These are phyloP conservation scores for Geotrypetes seraphini DNA, from an alignment of 2,797 vertebrate genomes.

Conservation along the genomic window DNA sequence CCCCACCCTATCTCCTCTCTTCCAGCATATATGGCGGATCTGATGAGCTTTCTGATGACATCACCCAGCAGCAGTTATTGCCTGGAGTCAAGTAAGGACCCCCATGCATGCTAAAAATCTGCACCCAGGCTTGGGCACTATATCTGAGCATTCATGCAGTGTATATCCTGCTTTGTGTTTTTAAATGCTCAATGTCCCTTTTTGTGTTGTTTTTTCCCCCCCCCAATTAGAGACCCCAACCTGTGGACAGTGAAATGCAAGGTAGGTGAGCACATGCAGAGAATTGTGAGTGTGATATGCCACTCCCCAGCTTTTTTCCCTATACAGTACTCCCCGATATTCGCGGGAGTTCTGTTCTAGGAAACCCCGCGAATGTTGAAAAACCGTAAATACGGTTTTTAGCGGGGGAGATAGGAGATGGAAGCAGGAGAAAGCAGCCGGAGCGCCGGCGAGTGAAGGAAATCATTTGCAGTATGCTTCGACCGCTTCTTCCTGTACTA, in stretches of 20 bases:
- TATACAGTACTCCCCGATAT: no score
- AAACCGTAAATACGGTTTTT: no score
- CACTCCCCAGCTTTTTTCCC: no score
- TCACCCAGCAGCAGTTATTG: constrained; percentile 90
- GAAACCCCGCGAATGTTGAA: no score
- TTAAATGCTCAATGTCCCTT: neutral
- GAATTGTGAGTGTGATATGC: no score
- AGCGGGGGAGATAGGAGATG: no score
- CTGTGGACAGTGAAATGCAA: constrained; percentile 94
- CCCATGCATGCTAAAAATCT: fast-evolving
- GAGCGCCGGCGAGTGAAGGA: no score
- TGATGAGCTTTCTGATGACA: constrained; percentile 90
- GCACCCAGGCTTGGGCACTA: neutral
- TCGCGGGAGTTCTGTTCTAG: no score
- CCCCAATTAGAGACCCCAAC: constrained; percentile 80
- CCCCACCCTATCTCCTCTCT: neutral
- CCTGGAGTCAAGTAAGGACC: constrained; percentile 88
- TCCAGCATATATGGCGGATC: constrained; percentile 74
- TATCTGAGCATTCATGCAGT: neutral
- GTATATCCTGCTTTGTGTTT: neutral
- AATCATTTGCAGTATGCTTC: no score
- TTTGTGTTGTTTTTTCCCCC: neutral
- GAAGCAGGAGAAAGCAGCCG: no score
- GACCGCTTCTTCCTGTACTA: no score
- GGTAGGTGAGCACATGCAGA: no score